These are phyloP conservation scores for Orchestia grillus DNA, from an alignment of 1,140 invertebrate species.

Conservation along the genomic window DNA sequence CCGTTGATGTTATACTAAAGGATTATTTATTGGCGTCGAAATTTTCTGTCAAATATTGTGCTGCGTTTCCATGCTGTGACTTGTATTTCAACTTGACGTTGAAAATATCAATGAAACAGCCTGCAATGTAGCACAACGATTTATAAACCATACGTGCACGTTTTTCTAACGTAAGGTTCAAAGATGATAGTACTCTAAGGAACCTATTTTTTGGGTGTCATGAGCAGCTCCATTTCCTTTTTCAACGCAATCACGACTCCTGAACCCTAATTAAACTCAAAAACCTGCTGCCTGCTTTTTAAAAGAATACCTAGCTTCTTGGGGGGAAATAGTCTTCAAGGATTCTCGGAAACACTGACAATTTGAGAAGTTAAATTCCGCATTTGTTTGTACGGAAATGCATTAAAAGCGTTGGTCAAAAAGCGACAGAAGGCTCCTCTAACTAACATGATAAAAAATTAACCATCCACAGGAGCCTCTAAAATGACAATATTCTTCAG, in stretches of 20 bases:
- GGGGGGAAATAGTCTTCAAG: background rate
- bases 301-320: background rate
- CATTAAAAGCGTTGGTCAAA: background rate
- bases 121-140: background rate
- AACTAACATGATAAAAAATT: background rate
- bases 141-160: background rate
- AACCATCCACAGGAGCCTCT: background rate
- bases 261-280: background rate
- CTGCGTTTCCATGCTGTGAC: background rate
- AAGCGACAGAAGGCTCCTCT: background rate
- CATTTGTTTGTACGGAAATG: background rate
- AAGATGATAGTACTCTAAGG: background rate
- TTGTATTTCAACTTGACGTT: background rate
- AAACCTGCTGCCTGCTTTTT: background rate
- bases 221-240: background rate
- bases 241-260: background rate
- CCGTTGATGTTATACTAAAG: background rate
- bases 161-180: no score
- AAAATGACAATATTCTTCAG: background rate
- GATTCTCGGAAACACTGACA: background rate
- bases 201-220: background rate
- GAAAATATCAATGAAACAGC: background rate
- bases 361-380: background rate
- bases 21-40: background rate
- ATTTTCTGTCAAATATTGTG: no score